Evolutionary conservation across 2,797 vertebrate genomes (phyloP), one percentile per base, ranked within the genome.

Genomic region (Myotis pilosus): DNA sequence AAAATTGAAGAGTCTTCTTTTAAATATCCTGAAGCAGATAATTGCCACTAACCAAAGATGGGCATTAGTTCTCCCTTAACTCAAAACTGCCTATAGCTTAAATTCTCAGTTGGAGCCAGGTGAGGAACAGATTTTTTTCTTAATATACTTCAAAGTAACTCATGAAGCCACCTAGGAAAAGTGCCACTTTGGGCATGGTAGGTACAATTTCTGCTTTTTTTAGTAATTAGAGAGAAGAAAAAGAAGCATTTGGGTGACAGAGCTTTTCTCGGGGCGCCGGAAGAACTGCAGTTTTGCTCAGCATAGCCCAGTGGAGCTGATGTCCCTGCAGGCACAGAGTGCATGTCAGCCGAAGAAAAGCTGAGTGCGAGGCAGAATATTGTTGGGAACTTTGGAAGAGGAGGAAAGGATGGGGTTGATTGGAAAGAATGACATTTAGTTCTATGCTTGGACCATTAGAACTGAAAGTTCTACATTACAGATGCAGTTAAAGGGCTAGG

Each of bases 1-100:
- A 78, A 92, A 95, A 69, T 36, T 53, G 95, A 85, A 28, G 66
- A 76, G 2, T 69, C 17, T 74, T 94, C 38, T 93, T 94, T 81
- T n/a, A 75, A 51, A 22, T 36, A 69, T 76, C 88, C 30, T 86
- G 85, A 89, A 92, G 53, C 47, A 76, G 25, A 44, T 79, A n/a
- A 76, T 91, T 93, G 17, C 36, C 47, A 44, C 33, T 86, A 79
- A 17, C 57, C 82, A 51, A 72, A 94, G 86, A 41, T 90, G 25
- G 19, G 51, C 25, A 6, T 75, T 88, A 55, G 41, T 92, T 38
- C 87, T 94, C 44, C 25, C 33, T 92, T 79, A 85, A 66, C 33
- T 74, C 19, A 25, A 53, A 95, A 62, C 69, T 88, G 11, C 82
- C 66, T 82, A 0, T 51, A 60, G 68, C 33, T 72, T 82, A 74